A percentile compares a stretch with the other conserved stretches of the same genome.
Conservation (phyloP, 2,888 invertebrate genomes). For the Lordiphosa andalusiaca region DNA sequence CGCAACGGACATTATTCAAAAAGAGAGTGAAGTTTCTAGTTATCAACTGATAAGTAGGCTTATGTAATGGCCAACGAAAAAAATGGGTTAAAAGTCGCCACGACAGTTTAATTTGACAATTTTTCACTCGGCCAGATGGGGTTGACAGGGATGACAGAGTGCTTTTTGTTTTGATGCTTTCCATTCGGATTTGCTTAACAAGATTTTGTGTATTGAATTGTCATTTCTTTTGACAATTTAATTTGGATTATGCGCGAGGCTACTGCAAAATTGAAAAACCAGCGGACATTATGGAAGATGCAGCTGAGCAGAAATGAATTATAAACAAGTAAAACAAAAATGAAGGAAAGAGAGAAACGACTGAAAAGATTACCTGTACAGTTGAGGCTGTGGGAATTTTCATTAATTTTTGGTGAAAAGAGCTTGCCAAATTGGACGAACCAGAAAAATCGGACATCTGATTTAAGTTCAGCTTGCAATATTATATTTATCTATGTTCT, state of each 20-base stretch:
- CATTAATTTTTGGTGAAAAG: too few species aligned
- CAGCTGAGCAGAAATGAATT: constrained; percentile 13
- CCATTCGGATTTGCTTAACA: constrained; percentile 61
- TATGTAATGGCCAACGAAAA: constrained; percentile 61
- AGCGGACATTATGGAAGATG: background rate
- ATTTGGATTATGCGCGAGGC: constrained; percentile 68
- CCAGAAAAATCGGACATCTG: too few species aligned
- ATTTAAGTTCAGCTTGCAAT: too few species aligned
- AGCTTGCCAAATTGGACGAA: too few species aligned
- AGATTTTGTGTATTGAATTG: constrained; percentile 73
- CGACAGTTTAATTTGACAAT: constrained; percentile 75
- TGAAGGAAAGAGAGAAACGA: too few species aligned
- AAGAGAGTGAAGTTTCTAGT: constrained; percentile 41
- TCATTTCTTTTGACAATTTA: constrained; percentile 75
- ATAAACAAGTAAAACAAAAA: constrained; percentile 14
- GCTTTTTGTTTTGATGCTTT: constrained; percentile 55
- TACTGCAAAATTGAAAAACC: constrained; percentile 47
- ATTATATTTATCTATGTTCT: too few species aligned
- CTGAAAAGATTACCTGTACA: too few species aligned
- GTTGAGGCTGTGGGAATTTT: too few species aligned
- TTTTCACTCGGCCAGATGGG: constrained; percentile 25
- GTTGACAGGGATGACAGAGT: constrained; percentile 53
- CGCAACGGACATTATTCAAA: constrained; percentile 32
- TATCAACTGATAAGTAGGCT: constrained; percentile 75
- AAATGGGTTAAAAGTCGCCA: constrained; percentile 66